Conservation (phyloP, 2,888 invertebrate species). For the Noctua janthe region DNA sequence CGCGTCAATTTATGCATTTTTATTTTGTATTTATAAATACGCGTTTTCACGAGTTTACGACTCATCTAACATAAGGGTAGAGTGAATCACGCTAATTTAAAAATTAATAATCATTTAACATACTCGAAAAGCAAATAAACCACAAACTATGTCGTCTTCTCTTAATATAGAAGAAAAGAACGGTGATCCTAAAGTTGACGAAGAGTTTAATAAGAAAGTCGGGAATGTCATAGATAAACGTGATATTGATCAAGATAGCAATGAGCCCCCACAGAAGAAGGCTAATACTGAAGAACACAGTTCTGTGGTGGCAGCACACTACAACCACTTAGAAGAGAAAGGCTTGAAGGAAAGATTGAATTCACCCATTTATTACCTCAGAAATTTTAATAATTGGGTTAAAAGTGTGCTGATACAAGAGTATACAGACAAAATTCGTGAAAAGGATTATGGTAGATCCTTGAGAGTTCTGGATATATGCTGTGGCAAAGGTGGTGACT, state of each 20-base stretch:
- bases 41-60: background rate
- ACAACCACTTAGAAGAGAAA: constrained; percentile 96
- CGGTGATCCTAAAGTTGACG: constrained; percentile 38
- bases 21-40: background rate
- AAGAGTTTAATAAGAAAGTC: constrained; percentile 19
- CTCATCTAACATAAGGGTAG: background rate
- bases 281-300: constrained; percentile 84
- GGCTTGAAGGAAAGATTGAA: constrained; percentile 95
- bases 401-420: constrained; percentile 98
- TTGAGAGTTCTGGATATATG: constrained; percentile 97
- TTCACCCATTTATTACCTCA: constrained; percentile 97
- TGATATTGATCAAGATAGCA: constrained; percentile 42
- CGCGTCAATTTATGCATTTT: background rate
- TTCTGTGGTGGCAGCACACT: constrained; percentile 96
- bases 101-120: constrained; percentile 31
- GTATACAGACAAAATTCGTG: constrained; percentile 92
- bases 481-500: constrained; percentile 99
- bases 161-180: constrained; percentile 44
- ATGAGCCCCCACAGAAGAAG: constrained; percentile 33
- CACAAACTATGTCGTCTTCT: constrained; percentile 48
- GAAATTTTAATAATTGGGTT: constrained; percentile 99
- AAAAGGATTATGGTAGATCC: constrained; percentile 92
- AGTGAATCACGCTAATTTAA: background rate
- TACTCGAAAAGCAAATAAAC: constrained; percentile 14
- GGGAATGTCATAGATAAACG: constrained; percentile 19